A percentile compares a stretch with the other conserved stretches of the same genome.
phyloP scores from a whole-genome alignment of 2,113 vertebrate genomes.

The Cephalophus harveyi region DNA sequence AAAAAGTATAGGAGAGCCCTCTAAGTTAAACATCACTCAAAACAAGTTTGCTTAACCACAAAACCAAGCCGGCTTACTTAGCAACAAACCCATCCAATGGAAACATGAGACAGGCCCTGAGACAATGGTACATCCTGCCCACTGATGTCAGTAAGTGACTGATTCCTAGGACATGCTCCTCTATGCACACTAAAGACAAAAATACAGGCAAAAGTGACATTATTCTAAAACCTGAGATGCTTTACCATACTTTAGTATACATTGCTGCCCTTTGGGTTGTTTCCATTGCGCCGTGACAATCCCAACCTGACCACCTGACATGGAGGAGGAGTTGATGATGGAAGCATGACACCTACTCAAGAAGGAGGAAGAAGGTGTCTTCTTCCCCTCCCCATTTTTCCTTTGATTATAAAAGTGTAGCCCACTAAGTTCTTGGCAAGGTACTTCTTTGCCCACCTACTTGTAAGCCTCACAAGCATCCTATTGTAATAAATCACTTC shows the following conservation, averaged over 20 bases:
- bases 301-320: neutral
- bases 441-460: neutral
- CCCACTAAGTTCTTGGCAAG: neutral
- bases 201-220: neutral
- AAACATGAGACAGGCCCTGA: neutral
- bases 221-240: neutral
- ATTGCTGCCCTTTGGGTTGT: neutral
- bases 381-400: neutral
- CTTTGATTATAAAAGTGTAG: neutral
- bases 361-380: neutral
- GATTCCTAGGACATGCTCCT: neutral
- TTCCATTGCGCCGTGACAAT: fast-evolving
- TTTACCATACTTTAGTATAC: neutral
- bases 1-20: neutral
- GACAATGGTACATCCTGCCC: neutral
- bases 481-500: neutral
- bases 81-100: neutral
- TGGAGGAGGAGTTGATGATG: neutral
- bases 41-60: neutral
- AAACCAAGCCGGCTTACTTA: neutral
- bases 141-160: neutral
- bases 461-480: neutral
- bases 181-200: neutral
- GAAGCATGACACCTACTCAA: neutral
- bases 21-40: neutral